Evolutionary conservation across 2,797 vertebrate species (phyloP).

Genomic region (Thaleichthys pacificus): DNA sequence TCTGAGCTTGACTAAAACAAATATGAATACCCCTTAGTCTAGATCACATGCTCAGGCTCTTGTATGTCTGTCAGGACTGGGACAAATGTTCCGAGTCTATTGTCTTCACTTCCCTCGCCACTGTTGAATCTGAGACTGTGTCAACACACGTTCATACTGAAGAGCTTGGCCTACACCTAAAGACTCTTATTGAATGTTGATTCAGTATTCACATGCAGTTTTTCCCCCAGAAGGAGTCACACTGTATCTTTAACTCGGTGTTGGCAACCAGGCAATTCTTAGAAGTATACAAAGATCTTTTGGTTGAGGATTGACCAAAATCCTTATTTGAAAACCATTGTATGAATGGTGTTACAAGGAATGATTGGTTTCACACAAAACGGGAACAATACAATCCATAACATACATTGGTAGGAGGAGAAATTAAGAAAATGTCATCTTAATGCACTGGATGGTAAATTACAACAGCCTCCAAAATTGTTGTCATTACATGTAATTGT

Average conservation of each 20-base stretch:
- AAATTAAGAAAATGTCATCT: background rate
- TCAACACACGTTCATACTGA: too few relatives aligned
- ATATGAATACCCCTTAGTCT: constrained; percentile 50
- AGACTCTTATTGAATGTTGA: background rate
- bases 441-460: background rate
- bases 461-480: background rate
- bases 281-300: too few relatives aligned
- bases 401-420: too few relatives aligned
- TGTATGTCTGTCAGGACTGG: constrained; percentile 38
- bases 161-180: background rate
- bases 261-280: too few relatives aligned
- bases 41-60: constrained; percentile 18
- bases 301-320: too few relatives aligned
- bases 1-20: constrained; percentile 43
- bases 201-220: background rate
- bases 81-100: constrained; percentile 47
- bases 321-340: too few relatives aligned
- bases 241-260: too few relatives aligned
- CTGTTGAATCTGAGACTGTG: constrained; percentile 36
- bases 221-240: too few relatives aligned
- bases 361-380: too few relatives aligned
- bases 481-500: background rate
- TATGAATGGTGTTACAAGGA: too few relatives aligned
- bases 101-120: constrained; percentile 29
- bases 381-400: too few relatives aligned